Base-by-base conservation (phyloP, 2,113 vertebrate species). In the Vicugna pacos region DNA sequence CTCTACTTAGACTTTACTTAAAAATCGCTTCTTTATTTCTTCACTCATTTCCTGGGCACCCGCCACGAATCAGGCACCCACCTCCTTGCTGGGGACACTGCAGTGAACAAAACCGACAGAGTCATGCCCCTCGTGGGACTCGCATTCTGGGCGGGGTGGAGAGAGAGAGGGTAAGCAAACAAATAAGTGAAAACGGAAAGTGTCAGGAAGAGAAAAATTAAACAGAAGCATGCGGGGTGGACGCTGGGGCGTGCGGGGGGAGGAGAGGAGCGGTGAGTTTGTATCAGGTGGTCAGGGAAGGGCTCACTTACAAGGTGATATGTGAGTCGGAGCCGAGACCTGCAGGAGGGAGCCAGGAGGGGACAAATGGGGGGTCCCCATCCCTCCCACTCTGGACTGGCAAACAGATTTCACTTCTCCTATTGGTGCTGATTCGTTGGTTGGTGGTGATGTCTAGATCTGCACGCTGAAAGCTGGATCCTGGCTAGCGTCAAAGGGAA, bases 231-330 rank as follows among this genome's bases (percentile, higher is more conserved):
- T 42, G 38, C 38, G 5, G 38, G n/a, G 17, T 22, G 46, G 52
- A 56, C 11, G 3, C 3, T 72, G 12, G 4, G 17, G 3, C 0
- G 0, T 4, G 0, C 5, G 3, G 4, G 30, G 20, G 54, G 3
- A 24, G 15, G 19, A 28, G 5, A 4, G 30, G 17, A 58, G 11
- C 69, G 13, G 1, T 0, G 28, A 46, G 12, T 56, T 65, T n/a
- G 13, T 35, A 11, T 56, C 8, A 1, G 30, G 30, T 38, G 14
- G 22, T 48, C n/a, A 65, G 20, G 11, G 46, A 22, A 72, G 28
- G 0, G 1, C 22, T 79, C 5, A 8, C 26, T 35, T n/a, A 13
- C 9, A 19, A 75, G 22, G 26, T 48, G 38, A 2, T 32, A 50
- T 9, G 9, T 38, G 26, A 89, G 24, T 10, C 6, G 30, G 24